phyloP scores from a whole-genome alignment of 2,797 vertebrate species.

The Chlorospingus semifuscus region DNA sequence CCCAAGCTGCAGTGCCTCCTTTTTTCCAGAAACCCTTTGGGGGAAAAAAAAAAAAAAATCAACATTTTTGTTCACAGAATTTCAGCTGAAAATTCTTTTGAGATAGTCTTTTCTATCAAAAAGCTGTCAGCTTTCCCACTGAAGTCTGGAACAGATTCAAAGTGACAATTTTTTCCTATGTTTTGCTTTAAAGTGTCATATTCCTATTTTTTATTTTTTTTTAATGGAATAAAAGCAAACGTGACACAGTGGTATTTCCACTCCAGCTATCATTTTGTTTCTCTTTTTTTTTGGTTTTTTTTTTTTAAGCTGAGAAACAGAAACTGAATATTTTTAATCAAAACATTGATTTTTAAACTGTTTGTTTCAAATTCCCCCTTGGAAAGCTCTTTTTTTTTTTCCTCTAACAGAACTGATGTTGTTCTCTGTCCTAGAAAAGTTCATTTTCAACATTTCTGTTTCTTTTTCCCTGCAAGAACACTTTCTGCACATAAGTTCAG shows the following conservation, averaged over 20 bases:
- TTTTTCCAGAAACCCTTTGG: not conserved
- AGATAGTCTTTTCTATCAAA: slow-evolving; percentile 33
- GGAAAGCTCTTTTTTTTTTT: not conserved
- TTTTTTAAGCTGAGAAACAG: not conserved
- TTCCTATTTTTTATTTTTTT: not conserved
- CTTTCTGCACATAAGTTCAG: not conserved
- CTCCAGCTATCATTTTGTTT: slow-evolving; percentile 20
- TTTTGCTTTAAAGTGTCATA: not conserved
- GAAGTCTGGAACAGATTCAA: slow-evolving; percentile 39
- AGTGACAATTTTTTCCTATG: slow-evolving; percentile 6
- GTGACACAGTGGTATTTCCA: slow-evolving; percentile 14
- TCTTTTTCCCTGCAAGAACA: not conserved
- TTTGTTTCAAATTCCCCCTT: not conserved
- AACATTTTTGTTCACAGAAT: not conserved
- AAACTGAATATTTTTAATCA: slow-evolving; percentile 23
- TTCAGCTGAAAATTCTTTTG: slow-evolving; percentile 15
- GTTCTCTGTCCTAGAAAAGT: not conserved
- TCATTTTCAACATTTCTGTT: not conserved
- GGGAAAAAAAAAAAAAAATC: not conserved
- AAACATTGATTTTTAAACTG: not conserved
- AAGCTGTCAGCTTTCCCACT: slow-evolving; percentile 33
- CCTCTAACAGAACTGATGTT: not conserved
- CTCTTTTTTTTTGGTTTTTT: not conserved
- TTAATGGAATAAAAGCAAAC: not conserved
- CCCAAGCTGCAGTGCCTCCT: not conserved